A percentile compares a stretch with the other conserved stretches of the same genome.
Conservation (phyloP, 2,113 vertebrate genomes). For the Syngnathus scovelli region DNA sequence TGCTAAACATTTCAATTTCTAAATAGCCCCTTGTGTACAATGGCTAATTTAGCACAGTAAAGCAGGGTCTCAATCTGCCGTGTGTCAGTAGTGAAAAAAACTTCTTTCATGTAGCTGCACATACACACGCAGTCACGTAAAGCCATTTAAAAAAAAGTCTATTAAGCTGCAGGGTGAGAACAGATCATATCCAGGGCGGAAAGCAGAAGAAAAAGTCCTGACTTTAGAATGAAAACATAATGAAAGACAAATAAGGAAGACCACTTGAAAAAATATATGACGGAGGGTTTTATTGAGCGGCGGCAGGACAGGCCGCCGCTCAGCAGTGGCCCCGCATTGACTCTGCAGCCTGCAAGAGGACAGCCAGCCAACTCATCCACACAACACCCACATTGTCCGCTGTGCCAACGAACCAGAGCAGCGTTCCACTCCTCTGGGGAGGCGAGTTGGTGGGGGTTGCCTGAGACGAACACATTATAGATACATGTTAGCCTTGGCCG, state of each 20-base stretch:
- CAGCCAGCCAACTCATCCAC: constrained; percentile 80
- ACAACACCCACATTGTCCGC: constrained; percentile 94
- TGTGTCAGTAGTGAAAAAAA: constrained; percentile 88
- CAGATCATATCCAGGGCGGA: constrained; percentile 22
- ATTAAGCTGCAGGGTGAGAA: constrained; percentile 22
- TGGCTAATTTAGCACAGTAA: constrained; percentile 85
- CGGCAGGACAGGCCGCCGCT: constrained; percentile 56
- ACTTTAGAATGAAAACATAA: constrained; percentile 10
- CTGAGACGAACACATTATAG: constrained; percentile 65
- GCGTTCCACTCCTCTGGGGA: constrained; percentile 68
- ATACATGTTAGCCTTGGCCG: constrained; percentile 73
- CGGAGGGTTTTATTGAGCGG: constrained; percentile 47
- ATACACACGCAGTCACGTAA: constrained; percentile 27
- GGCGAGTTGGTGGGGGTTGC: constrained; percentile 37
- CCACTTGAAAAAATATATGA: constrained; percentile 22
- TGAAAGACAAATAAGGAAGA: constrained; percentile 37
- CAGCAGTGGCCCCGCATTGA: constrained; percentile 85
- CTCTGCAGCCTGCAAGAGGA: constrained; percentile 72
- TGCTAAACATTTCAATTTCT: constrained; percentile 89
- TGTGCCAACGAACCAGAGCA: constrained; percentile 75
- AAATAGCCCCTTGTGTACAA: constrained; percentile 89
- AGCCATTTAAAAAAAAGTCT: constrained; percentile 15
- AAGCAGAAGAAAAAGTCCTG: constrained; percentile 17
- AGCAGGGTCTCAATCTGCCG: constrained; percentile 96
- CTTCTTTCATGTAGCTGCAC: constrained; percentile 58